These are phyloP conservation scores for Drosophila bocqueti DNA, from an alignment of 1,140 invertebrate species.

Conservation along the genomic window DNA sequence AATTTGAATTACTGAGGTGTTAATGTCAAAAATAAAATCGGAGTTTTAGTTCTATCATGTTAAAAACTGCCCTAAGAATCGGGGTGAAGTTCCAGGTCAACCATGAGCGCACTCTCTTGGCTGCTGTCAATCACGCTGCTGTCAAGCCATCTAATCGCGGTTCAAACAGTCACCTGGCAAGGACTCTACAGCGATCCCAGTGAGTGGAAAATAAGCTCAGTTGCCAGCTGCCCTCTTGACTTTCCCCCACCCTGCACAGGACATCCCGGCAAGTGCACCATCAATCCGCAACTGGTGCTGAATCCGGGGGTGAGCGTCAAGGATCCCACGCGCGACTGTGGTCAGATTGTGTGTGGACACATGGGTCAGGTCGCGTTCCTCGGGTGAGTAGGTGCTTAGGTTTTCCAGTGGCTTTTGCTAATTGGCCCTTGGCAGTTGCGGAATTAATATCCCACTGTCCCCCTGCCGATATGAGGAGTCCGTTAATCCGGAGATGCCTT, in stretches of 20 bases:
- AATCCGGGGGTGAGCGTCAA: constrained; percentile 52
- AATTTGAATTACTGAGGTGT: no score
- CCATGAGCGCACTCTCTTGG: background rate
- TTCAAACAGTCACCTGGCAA: constrained; percentile 44
- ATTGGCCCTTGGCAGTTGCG: constrained; percentile 48
- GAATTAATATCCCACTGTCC: constrained; percentile 13
- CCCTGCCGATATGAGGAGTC: constrained; percentile 26
- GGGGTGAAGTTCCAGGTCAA: background rate
- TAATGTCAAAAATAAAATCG: constrained; percentile 1
- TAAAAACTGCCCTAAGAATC: background rate
- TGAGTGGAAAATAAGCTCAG: constrained; percentile 21
- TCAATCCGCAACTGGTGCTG: constrained; percentile 42
- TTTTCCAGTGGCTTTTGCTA: background rate
- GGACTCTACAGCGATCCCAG: constrained; percentile 24
- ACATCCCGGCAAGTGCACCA: constrained; percentile 60
- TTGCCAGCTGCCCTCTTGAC: background rate
- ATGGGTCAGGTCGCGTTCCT: constrained; percentile 40
- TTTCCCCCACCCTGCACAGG: constrained; percentile 21
- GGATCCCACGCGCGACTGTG: constrained; percentile 61
- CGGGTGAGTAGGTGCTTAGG: constrained; percentile 28
- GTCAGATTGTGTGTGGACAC: constrained; percentile 58
- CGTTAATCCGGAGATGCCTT: constrained; percentile 13
- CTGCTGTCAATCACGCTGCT: constrained; percentile 15
- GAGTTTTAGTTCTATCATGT: background rate
- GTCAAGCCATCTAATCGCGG: constrained; percentile 1